Base-by-base conservation (phyloP, 2,888 invertebrate genomes). In the Spisula solida region DNA sequence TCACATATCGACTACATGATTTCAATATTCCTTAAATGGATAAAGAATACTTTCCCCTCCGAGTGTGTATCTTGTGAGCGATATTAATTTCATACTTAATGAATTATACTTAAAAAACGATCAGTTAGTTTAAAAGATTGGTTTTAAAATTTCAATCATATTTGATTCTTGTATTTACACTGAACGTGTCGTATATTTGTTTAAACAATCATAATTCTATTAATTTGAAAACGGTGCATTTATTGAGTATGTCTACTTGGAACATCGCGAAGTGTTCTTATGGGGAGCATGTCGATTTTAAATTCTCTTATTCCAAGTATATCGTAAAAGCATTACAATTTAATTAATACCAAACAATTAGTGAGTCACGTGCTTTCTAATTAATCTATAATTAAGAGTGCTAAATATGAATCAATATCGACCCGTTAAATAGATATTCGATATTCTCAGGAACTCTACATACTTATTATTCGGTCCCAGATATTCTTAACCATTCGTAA, bases 131-230 rank as follows among this genome's bases (percentile, higher is more conserved):
- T 75, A 75, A 31, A 10, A 34, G 0, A 31, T 75, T 29, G 4
- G 16, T 75, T 75, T 31, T 16, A 34, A 75, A n/a, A n/a, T n/a
- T n/a, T n/a, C n/a, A n/a, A 18, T 41, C 34, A 8, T 18, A 31
- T 75, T 75, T 75, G 75, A 34, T 75, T 31, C 10, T 25, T 34
- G 31, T 75, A 75, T 75, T 75, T 70, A 70, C 75, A 75, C 75
- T 16, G 5, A 75, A 75, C 16, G 34, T 18, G 6, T 34, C 29
- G 18, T 18, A 5, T 75, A 14, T 75, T 75, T 75, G 75, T 34
- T 75, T 31, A 75, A 31, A 16, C 16, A 2, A 34, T 29, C 18
- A 16, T 18, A 75, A n/a, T 66, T 66, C 8, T 25, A 66, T 25
- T 18, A 56, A n/a, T 18, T 56, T 25, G 4, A 66, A 66, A 5